Percentiles rank a stretch among this genome's conserved stretches.
These are phyloP conservation scores for Amazona vittata DNA, from an alignment of 2,113 vertebrate genomes.

Conservation along the genomic window DNA sequence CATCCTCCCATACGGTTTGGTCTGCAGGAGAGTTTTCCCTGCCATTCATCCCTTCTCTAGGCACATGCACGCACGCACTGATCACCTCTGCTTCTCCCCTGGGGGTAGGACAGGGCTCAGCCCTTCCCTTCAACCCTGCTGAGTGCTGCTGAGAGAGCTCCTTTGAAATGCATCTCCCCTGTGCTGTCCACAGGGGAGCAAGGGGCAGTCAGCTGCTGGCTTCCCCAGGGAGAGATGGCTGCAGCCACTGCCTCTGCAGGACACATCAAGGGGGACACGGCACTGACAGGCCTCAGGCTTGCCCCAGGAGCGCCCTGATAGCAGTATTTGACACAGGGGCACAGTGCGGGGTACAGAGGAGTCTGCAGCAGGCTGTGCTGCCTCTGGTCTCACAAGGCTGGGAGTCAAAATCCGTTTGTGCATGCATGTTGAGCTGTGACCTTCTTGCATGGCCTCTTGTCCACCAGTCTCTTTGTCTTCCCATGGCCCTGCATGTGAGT, in stretches of 20 bases:
- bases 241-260: neutral
- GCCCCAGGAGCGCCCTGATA: neutral
- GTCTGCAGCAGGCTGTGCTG: neutral
- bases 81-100: neutral
- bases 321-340: neutral
- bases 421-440: conserved; percentile 4
- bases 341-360: too few relatives aligned
- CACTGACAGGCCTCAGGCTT: fast-evolving
- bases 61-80: fast-evolving
- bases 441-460: conserved; percentile 23
- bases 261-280: fast-evolving
- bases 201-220: fast-evolving
- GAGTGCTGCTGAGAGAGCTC: neutral
- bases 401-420: neutral
- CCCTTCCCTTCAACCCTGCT: neutral
- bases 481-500: neutral
- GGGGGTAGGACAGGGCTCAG: neutral
- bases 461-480: neutral
- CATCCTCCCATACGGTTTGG: neutral
- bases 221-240: neutral
- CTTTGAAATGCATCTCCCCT: neutral
- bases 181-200: neutral
- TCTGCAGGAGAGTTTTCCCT: neutral
- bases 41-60: neutral
- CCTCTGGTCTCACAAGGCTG: conserved; percentile 11